Percentiles rank a stretch among this genome's conserved stretches.
Conservation (phyloP, 2,888 invertebrate genomes). For the Drosophila conformis region DNA sequence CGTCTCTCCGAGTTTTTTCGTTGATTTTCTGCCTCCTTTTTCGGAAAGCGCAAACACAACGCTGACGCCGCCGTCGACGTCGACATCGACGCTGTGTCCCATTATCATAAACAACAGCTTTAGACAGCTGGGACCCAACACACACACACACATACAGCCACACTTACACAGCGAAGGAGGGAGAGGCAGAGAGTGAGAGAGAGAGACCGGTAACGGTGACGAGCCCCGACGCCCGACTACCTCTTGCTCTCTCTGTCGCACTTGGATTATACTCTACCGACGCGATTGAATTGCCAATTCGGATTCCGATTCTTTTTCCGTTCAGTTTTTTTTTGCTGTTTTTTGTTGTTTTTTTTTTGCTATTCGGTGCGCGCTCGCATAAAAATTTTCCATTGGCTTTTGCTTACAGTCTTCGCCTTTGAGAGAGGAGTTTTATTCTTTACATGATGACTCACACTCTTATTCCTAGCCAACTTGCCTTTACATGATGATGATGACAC, state of each 20-base stretch:
- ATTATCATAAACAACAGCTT: conserved; percentile 79
- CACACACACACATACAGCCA: not conserved
- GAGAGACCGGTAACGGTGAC: conserved; percentile 22
- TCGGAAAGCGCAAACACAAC: conserved; percentile 59
- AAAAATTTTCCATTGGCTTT: conserved; percentile 70
- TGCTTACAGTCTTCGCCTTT: conserved; percentile 19
- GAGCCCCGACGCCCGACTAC: conserved; percentile 37
- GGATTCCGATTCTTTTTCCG: conserved; percentile 45
- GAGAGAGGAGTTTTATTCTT: conserved; percentile 25
- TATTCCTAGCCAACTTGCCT: conserved; percentile 3
- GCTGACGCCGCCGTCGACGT: conserved; percentile 19
- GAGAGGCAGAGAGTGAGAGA: not conserved
- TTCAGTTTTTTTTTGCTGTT: conserved; percentile 12
- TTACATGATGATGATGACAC: conserved; percentile 33
- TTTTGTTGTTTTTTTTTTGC: conserved; percentile 4
- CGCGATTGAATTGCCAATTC: conserved; percentile 64
- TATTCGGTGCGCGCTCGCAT: conserved; percentile 16
- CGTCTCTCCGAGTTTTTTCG: conserved; percentile 26
- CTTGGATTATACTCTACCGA: conserved; percentile 54
- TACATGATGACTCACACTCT: conserved; percentile 52
- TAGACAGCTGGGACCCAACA: conserved; percentile 71
- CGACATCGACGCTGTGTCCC: conserved; percentile 38
- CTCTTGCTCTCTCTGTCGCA: conserved; percentile 13
- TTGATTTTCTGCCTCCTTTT: conserved; percentile 34
- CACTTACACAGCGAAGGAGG: not conserved